These are phyloP conservation scores for Neotoma lepida DNA, from an alignment of 2,113 vertebrate species.

Conservation along the genomic window DNA sequence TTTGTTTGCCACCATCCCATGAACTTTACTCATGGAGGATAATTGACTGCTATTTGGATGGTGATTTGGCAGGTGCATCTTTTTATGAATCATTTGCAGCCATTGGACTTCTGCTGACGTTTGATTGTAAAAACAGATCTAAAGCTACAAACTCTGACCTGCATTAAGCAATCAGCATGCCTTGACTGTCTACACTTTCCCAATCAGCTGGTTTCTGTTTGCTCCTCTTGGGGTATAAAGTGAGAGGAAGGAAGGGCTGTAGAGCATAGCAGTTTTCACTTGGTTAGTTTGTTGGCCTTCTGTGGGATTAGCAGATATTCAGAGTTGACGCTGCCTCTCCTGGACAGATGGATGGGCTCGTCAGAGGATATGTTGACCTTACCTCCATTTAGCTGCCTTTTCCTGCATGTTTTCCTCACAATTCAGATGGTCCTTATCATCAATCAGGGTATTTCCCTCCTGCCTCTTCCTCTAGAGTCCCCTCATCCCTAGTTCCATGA, in stretches of 20 bases:
- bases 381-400: background rate
- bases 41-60: background rate
- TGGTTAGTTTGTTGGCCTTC: background rate
- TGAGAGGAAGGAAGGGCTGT: background rate
- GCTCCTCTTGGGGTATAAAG: background rate
- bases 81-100: background rate
- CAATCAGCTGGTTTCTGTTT: background rate
- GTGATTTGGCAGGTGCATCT: background rate
- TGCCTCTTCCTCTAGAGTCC: background rate
- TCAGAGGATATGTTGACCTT: background rate
- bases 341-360: background rate
- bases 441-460: no score
- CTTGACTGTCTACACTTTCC: background rate
- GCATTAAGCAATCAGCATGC: background rate
- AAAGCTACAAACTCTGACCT: background rate
- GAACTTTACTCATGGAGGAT: background rate
- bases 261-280: background rate
- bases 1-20: background rate
- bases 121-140: background rate
- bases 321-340: background rate
- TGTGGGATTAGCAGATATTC: background rate
- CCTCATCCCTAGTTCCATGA: background rate
- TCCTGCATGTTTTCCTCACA: rapidly evolving
- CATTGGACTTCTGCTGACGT: background rate
- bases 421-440: background rate